These are phyloP conservation scores for Synergus umbraculus DNA, from an alignment of 2,888 invertebrate species.

Conservation along the genomic window DNA sequence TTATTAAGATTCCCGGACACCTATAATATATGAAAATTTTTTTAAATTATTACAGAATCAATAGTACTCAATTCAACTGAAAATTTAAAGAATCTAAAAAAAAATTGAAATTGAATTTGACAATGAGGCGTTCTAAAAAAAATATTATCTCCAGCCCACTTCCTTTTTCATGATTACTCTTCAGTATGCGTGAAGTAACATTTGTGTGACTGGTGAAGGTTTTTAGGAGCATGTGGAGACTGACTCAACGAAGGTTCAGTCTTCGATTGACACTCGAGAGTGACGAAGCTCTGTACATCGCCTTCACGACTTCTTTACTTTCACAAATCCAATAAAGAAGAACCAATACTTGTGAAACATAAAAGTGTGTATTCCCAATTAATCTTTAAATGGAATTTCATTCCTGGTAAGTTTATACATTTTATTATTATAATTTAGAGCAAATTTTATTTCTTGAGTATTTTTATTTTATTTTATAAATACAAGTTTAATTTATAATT, in stretches of 20 bases:
- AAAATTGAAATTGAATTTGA: background rate
- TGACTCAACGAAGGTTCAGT: conserved; percentile 31
- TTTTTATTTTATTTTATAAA: background rate
- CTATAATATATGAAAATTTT: too few relatives aligned
- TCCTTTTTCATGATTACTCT: conserved; percentile 31
- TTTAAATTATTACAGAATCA: too few relatives aligned
- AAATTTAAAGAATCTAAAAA: too few relatives aligned
- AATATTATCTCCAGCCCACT: background rate
- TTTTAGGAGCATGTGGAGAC: conserved; percentile 31
- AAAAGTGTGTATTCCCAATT: background rate
- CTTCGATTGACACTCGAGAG: conserved; percentile 18
- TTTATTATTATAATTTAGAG: background rate
- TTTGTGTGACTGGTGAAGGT: conserved; percentile 23
- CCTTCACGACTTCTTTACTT: conserved; percentile 4
- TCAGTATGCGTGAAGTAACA: conserved; percentile 5
- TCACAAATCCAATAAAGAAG: conserved; percentile 17
- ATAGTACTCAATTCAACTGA: too few relatives aligned
- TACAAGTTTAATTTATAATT: background rate
- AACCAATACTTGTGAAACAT: conserved; percentile 9
- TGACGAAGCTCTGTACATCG: conserved; percentile 1
- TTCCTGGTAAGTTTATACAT: conserved; percentile 6
- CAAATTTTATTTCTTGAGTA: background rate
- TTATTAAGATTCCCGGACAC: too few relatives aligned
- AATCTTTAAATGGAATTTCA: background rate
- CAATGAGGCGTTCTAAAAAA: background rate